A percentile compares a stretch with the other conserved stretches of the same genome.
Conservation (phyloP, 2,113 vertebrate genomes). For the Atherinomorus stipes region DNA sequence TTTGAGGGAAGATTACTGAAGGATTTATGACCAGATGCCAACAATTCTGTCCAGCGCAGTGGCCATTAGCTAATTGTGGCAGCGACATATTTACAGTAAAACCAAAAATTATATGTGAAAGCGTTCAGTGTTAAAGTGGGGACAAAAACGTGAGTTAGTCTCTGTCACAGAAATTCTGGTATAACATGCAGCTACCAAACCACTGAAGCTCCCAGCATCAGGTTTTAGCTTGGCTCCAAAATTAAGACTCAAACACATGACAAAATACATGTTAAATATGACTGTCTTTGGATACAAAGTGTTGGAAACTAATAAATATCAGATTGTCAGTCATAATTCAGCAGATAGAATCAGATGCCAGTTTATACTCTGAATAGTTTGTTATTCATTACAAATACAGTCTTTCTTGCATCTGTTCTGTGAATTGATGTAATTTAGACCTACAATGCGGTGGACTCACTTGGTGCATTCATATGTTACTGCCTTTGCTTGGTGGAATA, state of each 20-base stretch:
- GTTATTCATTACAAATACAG: slow-evolving; percentile 52
- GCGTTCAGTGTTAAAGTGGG: background rate
- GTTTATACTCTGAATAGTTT: slow-evolving; percentile 24
- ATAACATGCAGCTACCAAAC: background rate
- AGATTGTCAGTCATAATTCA: slow-evolving; percentile 22
- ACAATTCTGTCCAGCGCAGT: slow-evolving; percentile 40
- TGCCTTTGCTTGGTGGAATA: slow-evolving; percentile 32
- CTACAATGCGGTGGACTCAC: slow-evolving; percentile 20
- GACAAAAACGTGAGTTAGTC: slow-evolving; percentile 2
- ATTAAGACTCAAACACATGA: slow-evolving; percentile 5
- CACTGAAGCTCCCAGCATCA: background rate
- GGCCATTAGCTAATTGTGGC: slow-evolving; percentile 59
- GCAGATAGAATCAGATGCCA: slow-evolving; percentile 24
- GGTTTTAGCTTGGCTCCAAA: background rate
- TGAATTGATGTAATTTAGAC: slow-evolving; percentile 41
- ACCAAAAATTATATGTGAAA: background rate
- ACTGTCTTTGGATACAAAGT: slow-evolving; percentile 7
- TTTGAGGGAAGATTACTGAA: slow-evolving; percentile 64
- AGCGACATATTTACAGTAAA: slow-evolving; percentile 4
- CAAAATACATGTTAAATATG: background rate
- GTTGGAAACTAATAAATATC: slow-evolving; percentile 22
- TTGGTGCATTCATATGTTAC: slow-evolving; percentile 28
- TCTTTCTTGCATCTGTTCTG: slow-evolving; percentile 37
- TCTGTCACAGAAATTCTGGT: slow-evolving; percentile 6
- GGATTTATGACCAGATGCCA: slow-evolving; percentile 56